These are phyloP conservation scores for Tyria jacobaeae DNA, from an alignment of 2,888 invertebrate species.

Conservation along the genomic window DNA sequence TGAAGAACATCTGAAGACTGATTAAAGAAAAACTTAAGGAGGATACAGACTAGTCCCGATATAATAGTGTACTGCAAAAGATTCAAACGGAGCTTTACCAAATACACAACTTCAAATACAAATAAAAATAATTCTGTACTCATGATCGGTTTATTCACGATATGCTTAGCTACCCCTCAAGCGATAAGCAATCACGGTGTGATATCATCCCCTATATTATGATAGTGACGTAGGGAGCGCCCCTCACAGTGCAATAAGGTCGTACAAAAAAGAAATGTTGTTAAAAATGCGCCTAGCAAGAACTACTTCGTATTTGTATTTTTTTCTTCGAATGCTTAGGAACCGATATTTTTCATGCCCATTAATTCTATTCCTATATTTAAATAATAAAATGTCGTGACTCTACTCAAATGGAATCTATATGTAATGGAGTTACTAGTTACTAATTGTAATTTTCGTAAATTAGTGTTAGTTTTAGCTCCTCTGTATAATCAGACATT, in stretches of 20 bases:
- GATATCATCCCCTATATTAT: slow-evolving; percentile 12
- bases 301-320: neutral
- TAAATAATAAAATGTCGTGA: too few relatives aligned
- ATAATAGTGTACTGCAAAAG: neutral
- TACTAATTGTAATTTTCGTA: too few relatives aligned
- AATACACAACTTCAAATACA: neutral
- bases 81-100: neutral
- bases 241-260: neutral
- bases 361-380: too few relatives aligned
- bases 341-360: neutral
- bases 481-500: too few relatives aligned
- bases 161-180: slow-evolving; percentile 15
- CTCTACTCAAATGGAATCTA: too few relatives aligned
- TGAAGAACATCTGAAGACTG: too few relatives aligned
- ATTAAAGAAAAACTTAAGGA: too few relatives aligned
- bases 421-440: too few relatives aligned
- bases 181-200: slow-evolving; percentile 6
- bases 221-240: slow-evolving; percentile 8
- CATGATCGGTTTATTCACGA: slow-evolving; percentile 3
- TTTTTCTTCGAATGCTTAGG: neutral
- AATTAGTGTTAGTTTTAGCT: too few relatives aligned
- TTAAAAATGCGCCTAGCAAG: neutral
- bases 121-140: neutral
- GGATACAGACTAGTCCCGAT: too few relatives aligned
- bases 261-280: neutral